Evolutionary conservation across 1,140 invertebrate genomes (phyloP).

Genomic region (Calephelis nemesis): DNA sequence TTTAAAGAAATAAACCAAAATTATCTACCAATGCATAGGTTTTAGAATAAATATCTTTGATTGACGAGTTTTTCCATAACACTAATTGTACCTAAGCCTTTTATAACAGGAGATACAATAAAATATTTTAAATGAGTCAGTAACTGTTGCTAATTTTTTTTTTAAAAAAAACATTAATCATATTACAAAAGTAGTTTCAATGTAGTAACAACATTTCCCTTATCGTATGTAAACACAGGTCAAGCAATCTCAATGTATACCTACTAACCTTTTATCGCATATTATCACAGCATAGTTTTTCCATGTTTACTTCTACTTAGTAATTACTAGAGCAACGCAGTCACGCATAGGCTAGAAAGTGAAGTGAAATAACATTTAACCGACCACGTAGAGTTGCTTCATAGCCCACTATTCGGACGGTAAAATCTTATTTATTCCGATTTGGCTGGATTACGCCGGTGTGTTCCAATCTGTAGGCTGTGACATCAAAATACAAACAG

Average conservation of each 20-base stretch:
- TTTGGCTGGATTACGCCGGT: constrained; percentile 65
- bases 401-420: constrained; percentile 30
- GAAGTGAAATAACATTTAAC: constrained; percentile 45
- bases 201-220: not conserved
- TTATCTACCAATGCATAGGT: too few relatives aligned
- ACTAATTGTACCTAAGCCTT: too few relatives aligned
- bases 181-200: too few relatives aligned
- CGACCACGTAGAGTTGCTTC: constrained; percentile 41
- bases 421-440: constrained; percentile 43
- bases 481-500: constrained; percentile 44
- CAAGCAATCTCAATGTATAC: constrained; percentile 20
- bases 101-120: too few relatives aligned
- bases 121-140: too few relatives aligned
- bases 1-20: too few relatives aligned
- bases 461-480: constrained; percentile 53
- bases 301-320: constrained; percentile 42
- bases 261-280: constrained; percentile 33
- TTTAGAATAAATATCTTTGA: too few relatives aligned
- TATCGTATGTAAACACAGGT: constrained; percentile 19
- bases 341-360: constrained; percentile 59
- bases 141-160: too few relatives aligned
- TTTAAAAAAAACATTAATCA: too few relatives aligned
- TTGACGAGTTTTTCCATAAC: too few relatives aligned
- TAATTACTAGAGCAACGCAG: constrained; percentile 40
- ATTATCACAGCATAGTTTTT: constrained; percentile 48